Percentiles rank a stretch among this genome's conserved stretches.
Evolutionary conservation across 2,888 invertebrate species (phyloP).

Genomic region (Adelognathus sp.): DNA sequence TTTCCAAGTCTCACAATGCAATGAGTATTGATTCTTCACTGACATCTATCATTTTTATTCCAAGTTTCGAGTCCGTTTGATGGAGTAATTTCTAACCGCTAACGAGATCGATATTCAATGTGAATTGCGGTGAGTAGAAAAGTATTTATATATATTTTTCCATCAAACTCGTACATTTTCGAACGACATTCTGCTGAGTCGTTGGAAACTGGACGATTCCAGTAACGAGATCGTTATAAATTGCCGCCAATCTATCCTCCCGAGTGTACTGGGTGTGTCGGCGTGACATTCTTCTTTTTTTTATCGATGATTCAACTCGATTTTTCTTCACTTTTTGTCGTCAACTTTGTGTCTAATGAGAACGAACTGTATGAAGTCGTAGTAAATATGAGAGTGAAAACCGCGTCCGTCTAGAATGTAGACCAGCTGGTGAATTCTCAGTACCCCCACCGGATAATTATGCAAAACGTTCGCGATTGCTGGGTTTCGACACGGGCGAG

Average conservation of each 20-base stretch:
- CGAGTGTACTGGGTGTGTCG: neutral
- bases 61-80: neutral
- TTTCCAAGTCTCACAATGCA: no score
- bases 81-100: neutral
- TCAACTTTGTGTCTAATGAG: constrained; percentile 14
- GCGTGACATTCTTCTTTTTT: neutral
- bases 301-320: neutral
- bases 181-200: constrained; percentile 47
- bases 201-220: constrained; percentile 6
- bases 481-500: neutral
- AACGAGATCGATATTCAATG: constrained; percentile 5
- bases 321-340: neutral
- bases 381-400: constrained; percentile 18
- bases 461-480: constrained; percentile 31
- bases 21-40: no score
- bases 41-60: no score
- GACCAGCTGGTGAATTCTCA: constrained; percentile 12
- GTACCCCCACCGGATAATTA: constrained; percentile 25
- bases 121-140: neutral
- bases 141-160: neutral
- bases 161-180: constrained; percentile 15
- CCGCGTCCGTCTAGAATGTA: constrained; percentile 23
- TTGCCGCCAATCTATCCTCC: neutral
- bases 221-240: constrained; percentile 39
- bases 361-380: neutral